Conservation (phyloP, 2,888 invertebrate genomes). For the Caenorhabditis sp. region DNA sequence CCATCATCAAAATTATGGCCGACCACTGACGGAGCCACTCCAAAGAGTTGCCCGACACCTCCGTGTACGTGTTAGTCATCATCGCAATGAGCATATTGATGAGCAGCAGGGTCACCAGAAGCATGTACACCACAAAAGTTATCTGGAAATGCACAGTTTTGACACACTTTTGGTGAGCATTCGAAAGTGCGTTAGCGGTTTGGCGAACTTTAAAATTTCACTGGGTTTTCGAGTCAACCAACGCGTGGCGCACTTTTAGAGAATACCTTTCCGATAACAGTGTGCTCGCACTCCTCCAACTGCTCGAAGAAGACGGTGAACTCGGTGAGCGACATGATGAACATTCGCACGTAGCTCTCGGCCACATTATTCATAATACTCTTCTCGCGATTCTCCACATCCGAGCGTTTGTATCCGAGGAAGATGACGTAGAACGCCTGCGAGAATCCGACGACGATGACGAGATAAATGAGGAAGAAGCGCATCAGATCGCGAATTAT, state of each 20-base stretch:
- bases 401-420: constrained; percentile 71
- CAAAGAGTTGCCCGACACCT: constrained; percentile 95
- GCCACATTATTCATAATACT: constrained; percentile 84
- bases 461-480: constrained; percentile 95
- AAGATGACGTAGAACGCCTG: constrained; percentile 84
- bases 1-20: constrained; percentile 94
- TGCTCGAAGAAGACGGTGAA: constrained; percentile 94
- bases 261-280: constrained; percentile 82
- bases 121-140: constrained; percentile 95
- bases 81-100: constrained; percentile 97
- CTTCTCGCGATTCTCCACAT: constrained; percentile 40
- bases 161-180: neutral
- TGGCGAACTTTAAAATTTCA: neutral
- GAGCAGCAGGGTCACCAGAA: constrained; percentile 92
- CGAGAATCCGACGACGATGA: constrained; percentile 97
- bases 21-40: constrained; percentile 99
- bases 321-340: constrained; percentile 96
- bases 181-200: too few relatives aligned
- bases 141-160: constrained; percentile 77
- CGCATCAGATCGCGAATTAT: constrained; percentile 95
- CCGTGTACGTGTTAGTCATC: constrained; percentile 99
- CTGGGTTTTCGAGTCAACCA: too few relatives aligned
- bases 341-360: constrained; percentile 90
- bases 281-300: constrained; percentile 87
- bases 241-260: too few relatives aligned